These are phyloP conservation scores for Pampusana beccarii DNA, from an alignment of 2,113 vertebrate species.

Conservation along the genomic window DNA sequence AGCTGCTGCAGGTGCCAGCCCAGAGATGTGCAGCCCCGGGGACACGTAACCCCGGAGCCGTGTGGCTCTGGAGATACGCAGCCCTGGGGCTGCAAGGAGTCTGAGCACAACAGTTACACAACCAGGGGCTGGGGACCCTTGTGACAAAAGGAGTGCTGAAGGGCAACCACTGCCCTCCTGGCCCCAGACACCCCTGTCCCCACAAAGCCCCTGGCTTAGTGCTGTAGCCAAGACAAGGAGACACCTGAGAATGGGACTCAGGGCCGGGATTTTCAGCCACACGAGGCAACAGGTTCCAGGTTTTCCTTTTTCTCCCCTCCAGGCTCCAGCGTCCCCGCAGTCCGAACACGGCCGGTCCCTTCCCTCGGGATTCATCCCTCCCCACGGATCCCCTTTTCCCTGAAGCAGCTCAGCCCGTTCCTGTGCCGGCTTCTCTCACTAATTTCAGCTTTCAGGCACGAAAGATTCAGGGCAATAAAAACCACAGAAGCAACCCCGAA, in stretches of 20 bases:
- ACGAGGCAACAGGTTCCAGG: background rate
- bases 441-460: background rate
- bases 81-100: fast-evolving
- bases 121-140: background rate
- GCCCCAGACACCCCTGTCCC: no score
- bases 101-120: fast-evolving
- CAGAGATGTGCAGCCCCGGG: background rate
- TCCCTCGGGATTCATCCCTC: background rate
- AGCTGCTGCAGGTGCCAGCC: slow-evolving; percentile 23
- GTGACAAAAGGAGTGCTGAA: background rate
- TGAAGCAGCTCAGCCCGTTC: background rate
- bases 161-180: fast-evolving
- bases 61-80: background rate
- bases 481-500: background rate
- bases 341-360: background rate
- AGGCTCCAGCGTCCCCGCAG: background rate
- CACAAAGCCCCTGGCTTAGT: background rate
- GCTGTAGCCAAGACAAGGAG: background rate
- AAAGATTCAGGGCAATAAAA: background rate
- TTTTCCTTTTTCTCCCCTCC: background rate
- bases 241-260: background rate
- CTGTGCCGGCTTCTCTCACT: background rate
- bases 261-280: background rate
- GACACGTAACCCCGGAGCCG: fast-evolving
- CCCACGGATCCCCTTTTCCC: background rate